These are phyloP conservation scores for Malachius bipustulatus DNA, from an alignment of 2,888 invertebrate species.

Conservation along the genomic window DNA sequence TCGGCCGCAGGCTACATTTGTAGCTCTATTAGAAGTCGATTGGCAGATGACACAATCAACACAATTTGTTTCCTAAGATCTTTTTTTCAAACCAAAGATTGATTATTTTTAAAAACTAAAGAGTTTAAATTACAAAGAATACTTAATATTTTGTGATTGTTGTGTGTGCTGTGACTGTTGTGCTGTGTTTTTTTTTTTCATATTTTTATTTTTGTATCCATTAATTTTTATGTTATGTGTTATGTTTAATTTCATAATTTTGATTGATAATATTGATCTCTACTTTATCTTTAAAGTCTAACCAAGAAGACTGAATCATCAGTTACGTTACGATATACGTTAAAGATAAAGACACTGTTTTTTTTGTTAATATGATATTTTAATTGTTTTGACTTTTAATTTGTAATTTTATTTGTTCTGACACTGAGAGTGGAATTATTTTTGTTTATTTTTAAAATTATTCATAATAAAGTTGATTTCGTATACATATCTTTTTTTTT, in stretches of 20 bases:
- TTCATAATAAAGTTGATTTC: constrained; percentile 1
- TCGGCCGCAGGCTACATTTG: constrained; percentile 3
- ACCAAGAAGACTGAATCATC: constrained; percentile 3
- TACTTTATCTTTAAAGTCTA: constrained; percentile 2
- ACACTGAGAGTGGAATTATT: too few species aligned
- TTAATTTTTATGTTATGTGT: neutral
- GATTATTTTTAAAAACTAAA: constrained; percentile 2
- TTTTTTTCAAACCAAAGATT: constrained; percentile 1
- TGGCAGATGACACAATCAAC: constrained; percentile 2
- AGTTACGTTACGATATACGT: constrained; percentile 1
- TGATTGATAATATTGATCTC: constrained; percentile 1
- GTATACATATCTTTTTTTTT: constrained; percentile 2
- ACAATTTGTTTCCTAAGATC: constrained; percentile 2
- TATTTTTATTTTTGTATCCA: neutral
- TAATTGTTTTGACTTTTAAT: constrained; percentile 2
- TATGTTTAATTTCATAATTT: constrained; percentile 2
- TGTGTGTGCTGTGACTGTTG: too few species aligned
- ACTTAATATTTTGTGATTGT: constrained; percentile 1
- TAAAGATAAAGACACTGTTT: neutral
- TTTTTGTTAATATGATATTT: too few species aligned
- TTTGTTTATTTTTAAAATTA: too few species aligned
- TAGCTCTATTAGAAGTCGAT: constrained; percentile 3
- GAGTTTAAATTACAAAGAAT: constrained; percentile 1
- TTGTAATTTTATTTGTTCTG: constrained; percentile 2
- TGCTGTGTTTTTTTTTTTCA: constrained; percentile 1